A percentile compares a stretch with the other conserved stretches of the same genome.
These are phyloP conservation scores for Oryctes rhinoceros DNA, from an alignment of 1,140 invertebrate genomes.

Conservation along the genomic window DNA sequence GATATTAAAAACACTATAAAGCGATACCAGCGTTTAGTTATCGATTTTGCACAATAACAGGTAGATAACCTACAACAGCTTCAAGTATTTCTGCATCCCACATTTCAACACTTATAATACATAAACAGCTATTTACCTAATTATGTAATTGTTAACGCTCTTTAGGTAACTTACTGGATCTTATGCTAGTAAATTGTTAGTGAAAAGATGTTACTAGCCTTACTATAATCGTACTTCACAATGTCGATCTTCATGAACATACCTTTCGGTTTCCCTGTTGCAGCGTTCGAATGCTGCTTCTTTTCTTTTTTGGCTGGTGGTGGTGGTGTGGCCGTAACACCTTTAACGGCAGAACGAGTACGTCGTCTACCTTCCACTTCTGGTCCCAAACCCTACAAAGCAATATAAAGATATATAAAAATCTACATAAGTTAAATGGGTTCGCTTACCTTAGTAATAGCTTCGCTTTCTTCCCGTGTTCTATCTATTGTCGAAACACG, in stretches of 20 bases:
- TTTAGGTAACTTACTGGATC: too few species aligned
- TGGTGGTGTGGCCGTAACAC: slow-evolving; percentile 60
- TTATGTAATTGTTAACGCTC: too few species aligned
- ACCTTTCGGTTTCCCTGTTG: slow-evolving; percentile 49
- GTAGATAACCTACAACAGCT: too few species aligned
- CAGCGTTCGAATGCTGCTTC: slow-evolving; percentile 51
- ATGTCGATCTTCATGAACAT: not conserved
- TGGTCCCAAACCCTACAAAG: slow-evolving; percentile 54
- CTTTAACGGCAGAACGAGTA: slow-evolving; percentile 61
- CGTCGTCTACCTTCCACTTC: slow-evolving; percentile 60
- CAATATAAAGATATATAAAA: slow-evolving; percentile 36
- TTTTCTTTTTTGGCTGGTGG: slow-evolving; percentile 61
- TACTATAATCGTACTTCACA: too few species aligned
- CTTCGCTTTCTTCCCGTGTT: slow-evolving; percentile 57
- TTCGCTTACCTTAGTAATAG: slow-evolving; percentile 57
- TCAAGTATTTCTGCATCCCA: too few species aligned
- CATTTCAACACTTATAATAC: too few species aligned
- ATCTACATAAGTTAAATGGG: not conserved
- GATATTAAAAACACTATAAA: too few species aligned
- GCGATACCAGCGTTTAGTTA: too few species aligned
- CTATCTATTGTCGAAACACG: slow-evolving; percentile 54
- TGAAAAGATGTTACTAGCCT: too few species aligned
- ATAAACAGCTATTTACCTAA: too few species aligned
- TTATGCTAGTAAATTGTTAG: too few species aligned
- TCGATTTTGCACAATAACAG: too few species aligned